phyloP scores from a whole-genome alignment of 2,113 vertebrate genomes.

The Platanista minor region DNA sequence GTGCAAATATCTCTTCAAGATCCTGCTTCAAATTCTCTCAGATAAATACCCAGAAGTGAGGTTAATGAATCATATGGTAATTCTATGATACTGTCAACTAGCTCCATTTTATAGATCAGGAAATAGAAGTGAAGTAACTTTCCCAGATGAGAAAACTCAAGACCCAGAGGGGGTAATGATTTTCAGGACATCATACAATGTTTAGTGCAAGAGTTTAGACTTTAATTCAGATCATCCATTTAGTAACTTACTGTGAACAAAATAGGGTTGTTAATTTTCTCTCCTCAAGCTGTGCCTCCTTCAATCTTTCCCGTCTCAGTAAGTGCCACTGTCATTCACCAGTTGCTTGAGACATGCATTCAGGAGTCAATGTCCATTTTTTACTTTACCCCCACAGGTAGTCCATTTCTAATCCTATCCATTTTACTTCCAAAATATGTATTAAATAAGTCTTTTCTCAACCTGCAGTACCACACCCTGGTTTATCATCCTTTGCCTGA shows the following conservation, averaged over 20 bases:
- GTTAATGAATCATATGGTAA: neutral
- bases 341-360: neutral
- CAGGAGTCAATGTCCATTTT: neutral
- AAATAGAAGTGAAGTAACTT: neutral
- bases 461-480: neutral
- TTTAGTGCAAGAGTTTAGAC: neutral
- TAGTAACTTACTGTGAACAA: neutral
- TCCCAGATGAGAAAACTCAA: neutral
- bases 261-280: neutral
- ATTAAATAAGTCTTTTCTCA: neutral
- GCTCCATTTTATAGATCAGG: neutral
- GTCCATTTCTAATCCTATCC: neutral
- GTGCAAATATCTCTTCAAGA: neutral
- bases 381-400: neutral
- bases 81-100: neutral
- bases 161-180: neutral
- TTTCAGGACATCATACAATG: neutral
- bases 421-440: neutral
- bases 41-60: neutral
- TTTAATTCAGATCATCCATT: neutral
- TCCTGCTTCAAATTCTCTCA: neutral
- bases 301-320: neutral
- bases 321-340: neutral
- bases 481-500: neutral
- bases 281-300: neutral